phyloP scores from a whole-genome alignment of 2,888 invertebrate species.

The Melieria picta region DNA sequence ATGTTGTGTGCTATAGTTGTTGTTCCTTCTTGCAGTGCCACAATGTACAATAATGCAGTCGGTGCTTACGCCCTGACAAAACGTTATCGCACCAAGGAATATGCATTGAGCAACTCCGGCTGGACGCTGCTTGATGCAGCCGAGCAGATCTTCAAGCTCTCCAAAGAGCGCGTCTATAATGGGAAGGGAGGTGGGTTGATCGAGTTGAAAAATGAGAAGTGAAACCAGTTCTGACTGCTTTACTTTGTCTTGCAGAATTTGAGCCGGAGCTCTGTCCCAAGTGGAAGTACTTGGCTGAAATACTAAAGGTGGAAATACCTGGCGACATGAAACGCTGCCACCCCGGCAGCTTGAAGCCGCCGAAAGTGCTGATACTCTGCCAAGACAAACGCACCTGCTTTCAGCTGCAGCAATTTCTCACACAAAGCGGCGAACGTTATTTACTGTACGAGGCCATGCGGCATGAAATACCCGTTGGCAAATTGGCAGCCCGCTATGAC shows the following conservation, averaged over 20 bases:
- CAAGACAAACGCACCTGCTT: constrained; percentile 84
- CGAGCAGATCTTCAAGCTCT: constrained; percentile 82
- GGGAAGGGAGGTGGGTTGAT: constrained; percentile 70
- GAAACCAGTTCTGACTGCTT: too few relatives aligned
- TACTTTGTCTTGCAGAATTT: constrained; percentile 70
- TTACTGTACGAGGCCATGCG: constrained; percentile 73
- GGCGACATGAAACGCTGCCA: constrained; percentile 72
- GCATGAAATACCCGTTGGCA: constrained; percentile 70
- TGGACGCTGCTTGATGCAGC: constrained; percentile 92
- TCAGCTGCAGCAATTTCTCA: constrained; percentile 79
- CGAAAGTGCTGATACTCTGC: constrained; percentile 84
- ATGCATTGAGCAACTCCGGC: constrained; percentile 84
- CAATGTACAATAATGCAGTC: constrained; percentile 89
- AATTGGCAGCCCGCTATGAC: constrained; percentile 69
- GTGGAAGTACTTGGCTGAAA: constrained; percentile 85
- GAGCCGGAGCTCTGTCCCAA: constrained; percentile 89
- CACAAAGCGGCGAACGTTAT: constrained; percentile 73
- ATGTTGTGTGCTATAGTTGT: background rate
- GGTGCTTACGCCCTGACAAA: constrained; percentile 84
- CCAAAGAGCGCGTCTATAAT: constrained; percentile 77
- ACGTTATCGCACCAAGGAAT: constrained; percentile 82
- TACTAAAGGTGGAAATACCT: constrained; percentile 84
- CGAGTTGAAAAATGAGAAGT: too few relatives aligned
- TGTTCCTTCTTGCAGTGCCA: constrained; percentile 70
- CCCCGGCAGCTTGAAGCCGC: constrained; percentile 56